Evolutionary conservation across 37 sponge, comb jelly and placozoan species (phyloP), one percentile per base, ranked within the genome.

Genomic region (Cliona cf. orientalis): DNA sequence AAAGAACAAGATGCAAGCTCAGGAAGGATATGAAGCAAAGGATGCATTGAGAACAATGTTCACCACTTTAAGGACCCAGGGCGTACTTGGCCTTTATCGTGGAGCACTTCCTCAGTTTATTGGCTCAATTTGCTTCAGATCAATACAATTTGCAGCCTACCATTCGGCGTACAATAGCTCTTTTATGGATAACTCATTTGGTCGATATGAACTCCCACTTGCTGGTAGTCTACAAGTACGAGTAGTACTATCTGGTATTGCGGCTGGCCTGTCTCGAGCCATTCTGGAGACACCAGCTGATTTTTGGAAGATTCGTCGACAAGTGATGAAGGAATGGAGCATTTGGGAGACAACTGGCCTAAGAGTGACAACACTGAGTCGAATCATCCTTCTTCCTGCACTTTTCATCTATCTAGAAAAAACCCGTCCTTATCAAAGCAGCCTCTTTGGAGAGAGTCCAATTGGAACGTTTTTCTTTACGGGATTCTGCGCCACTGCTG

Each of bases 1-100:
- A 62, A 91, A 91, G 73, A 91, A 85, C 42, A 91, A 85, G 65
- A 91, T 91, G 91, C 91, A 91, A 66, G 86, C 86, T 14, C 86
- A 86, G 72, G 31, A 42, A 1, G 91, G 91, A 2, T 91, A 77
- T 61, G 86, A 91, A 37, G 64, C 44, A 36, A 72, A 59, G 21
- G 72, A 49, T 5, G 86, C 86, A 79, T 12, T 75, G 34, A 21
- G 42, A 11, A 55, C 91, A 25, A 28, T 91, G 3, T 0, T 42
- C 5, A 63, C 38, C 25, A 91, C 91, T 36, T 37, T 91, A 1
- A 2, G 57, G 25, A 66, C 62, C 19, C 83, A 86, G 36, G 91
- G 91, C 33, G 23, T 91, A 17, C 29, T 66, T 7, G 91, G 91
- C 2, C 81, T 91, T 26, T 91, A 91, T 43, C 26, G 91, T 75